These are phyloP conservation scores for Hipposideros larvatus DNA, from an alignment of 2,797 vertebrate genomes.

Conservation along the genomic window DNA sequence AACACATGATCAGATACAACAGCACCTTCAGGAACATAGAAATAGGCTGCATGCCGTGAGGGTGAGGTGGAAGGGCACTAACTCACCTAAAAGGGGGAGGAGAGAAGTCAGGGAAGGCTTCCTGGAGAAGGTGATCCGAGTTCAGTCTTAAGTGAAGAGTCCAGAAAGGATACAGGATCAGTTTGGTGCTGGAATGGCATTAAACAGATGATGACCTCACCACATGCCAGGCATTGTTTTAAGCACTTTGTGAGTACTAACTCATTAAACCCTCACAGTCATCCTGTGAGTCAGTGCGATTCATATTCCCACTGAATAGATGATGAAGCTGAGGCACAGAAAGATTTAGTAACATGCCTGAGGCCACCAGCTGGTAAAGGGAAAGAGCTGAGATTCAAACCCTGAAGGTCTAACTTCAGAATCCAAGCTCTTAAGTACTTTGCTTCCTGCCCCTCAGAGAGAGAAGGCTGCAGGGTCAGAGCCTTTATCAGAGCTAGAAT, in stretches of 20 bases:
- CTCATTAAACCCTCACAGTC: background rate
- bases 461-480: background rate
- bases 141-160: background rate
- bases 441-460: background rate
- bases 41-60: background rate
- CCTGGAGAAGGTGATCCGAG: background rate
- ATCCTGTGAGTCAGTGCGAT: background rate
- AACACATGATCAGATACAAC: background rate
- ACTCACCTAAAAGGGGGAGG: no score
- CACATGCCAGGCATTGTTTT: background rate
- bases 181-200: background rate
- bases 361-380: background rate
- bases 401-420: background rate
- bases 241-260: background rate
- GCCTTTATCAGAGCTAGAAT: background rate
- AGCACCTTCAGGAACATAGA: background rate
- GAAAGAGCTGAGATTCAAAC: background rate
- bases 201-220: background rate
- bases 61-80: background rate
- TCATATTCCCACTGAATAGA: background rate
- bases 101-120: background rate
- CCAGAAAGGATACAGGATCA: background rate
- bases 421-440: background rate
- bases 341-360: background rate
- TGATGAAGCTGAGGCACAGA: background rate